Evolutionary conservation across 2,797 vertebrate genomes (phyloP).

Genomic region (Octomys mimax): DNA sequence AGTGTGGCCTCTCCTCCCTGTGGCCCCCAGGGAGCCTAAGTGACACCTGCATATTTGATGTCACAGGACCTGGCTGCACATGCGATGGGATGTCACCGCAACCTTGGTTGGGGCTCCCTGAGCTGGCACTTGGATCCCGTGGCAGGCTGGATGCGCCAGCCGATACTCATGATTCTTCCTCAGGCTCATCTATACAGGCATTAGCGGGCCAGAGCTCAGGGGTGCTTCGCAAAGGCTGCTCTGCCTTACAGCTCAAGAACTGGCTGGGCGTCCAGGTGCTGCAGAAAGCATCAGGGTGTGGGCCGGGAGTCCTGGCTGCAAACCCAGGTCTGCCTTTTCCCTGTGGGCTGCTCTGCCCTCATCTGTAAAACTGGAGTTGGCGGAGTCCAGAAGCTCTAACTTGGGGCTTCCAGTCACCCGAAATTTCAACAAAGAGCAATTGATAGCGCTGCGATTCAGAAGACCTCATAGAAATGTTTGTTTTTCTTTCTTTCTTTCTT

Average conservation of each 20-base stretch:
- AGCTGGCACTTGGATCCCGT: neutral
- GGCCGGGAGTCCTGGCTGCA: neutral
- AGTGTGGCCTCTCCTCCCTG: neutral
- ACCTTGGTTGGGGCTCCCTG: conserved; percentile 10
- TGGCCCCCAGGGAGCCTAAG: neutral
- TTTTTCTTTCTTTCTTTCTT: neutral
- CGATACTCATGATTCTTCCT: neutral
- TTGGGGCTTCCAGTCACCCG: neutral
- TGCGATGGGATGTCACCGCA: neutral
- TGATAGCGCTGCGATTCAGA: neutral
- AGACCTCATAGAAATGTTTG: neutral
- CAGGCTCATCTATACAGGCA: neutral
- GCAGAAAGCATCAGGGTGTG: neutral
- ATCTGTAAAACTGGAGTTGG: neutral
- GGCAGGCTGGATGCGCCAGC: neutral
- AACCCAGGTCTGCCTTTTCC: neutral
- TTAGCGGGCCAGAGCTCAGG: neutral
- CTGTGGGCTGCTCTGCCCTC: neutral
- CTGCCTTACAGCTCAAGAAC: neutral
- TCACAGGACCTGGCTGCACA: neutral
- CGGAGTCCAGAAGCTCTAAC: neutral
- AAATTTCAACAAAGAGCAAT: neutral
- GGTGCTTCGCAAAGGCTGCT: neutral
- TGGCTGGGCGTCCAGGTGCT: neutral
- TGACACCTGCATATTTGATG: neutral